Conservation (phyloP, 2,888 invertebrate species). For the Diplazon laetatorius region DNA sequence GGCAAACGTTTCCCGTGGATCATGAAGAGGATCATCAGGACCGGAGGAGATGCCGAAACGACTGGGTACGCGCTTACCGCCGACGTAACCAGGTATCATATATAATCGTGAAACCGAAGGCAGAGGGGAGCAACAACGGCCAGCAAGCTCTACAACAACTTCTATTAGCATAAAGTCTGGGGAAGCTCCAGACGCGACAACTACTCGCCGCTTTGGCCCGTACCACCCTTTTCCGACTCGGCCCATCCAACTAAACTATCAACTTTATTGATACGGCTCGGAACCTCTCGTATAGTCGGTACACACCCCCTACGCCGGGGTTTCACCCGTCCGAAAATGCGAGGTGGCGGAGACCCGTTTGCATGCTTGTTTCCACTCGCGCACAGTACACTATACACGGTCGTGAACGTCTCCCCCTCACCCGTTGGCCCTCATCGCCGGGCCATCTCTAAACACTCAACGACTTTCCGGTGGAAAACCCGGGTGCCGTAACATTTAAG, state of each 20-base stretch:
- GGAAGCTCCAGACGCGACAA: constrained; percentile 74
- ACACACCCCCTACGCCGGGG: constrained; percentile 24
- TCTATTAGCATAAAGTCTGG: constrained; percentile 78
- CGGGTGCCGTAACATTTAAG: constrained; percentile 17
- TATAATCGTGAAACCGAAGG: constrained; percentile 10
- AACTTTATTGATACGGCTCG: constrained; percentile 73
- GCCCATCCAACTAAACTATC: constrained; percentile 73
- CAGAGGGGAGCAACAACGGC: constrained; percentile 55
- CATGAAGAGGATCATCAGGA: constrained; percentile 18
- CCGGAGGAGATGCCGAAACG: constrained; percentile 35
- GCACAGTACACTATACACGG: constrained; percentile 3
- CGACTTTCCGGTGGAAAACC: constrained; percentile 28
- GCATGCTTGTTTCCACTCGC: constrained; percentile 14
- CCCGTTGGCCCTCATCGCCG: constrained; percentile 28
- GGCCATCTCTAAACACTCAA: constrained; percentile 30
- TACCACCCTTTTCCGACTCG: constrained; percentile 47
- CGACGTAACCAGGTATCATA: constrained; percentile 16
- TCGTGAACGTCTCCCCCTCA: constrained; percentile 51
- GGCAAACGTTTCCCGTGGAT: background rate
- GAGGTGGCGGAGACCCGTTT: constrained; percentile 14
- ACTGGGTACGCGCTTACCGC: constrained; percentile 42
- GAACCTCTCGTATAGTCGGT: constrained; percentile 44
- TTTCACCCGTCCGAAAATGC: background rate
- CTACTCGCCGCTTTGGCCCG: constrained; percentile 67
- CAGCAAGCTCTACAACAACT: constrained; percentile 71